phyloP scores from a whole-genome alignment of 2,113 vertebrate genomes.

The Sylvietta virens region DNA sequence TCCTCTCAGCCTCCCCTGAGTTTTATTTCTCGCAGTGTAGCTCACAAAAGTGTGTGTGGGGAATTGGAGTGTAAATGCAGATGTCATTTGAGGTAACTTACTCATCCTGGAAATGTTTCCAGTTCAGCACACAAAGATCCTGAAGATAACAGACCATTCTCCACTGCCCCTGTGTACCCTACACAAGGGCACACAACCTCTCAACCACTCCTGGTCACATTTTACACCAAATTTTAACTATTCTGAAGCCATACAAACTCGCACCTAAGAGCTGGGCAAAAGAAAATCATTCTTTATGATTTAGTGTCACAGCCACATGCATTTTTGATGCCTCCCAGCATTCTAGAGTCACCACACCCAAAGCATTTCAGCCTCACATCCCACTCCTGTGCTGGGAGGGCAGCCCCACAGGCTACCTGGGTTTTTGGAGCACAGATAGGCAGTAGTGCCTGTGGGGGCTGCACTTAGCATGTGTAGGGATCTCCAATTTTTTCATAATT shows the following conservation, averaged over 20 bases:
- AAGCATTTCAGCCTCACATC: background rate
- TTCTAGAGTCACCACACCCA: background rate
- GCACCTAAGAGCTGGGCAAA: background rate
- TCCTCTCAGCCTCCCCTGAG: background rate
- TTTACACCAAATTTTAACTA: background rate
- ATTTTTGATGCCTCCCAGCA: background rate
- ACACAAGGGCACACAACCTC: background rate
- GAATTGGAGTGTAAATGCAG: background rate
- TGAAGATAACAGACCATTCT: background rate
- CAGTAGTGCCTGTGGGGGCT: background rate
- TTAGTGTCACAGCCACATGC: background rate
- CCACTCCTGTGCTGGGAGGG: background rate
- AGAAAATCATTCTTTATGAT: background rate
- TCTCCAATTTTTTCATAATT: background rate
- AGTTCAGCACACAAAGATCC: background rate
- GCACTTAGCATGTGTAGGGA: background rate
- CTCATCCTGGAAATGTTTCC: background rate
- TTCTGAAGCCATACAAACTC: background rate
- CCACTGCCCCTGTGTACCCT: background rate
- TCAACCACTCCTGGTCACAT: background rate
- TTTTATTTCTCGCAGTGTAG: background rate
- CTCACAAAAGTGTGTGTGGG: background rate
- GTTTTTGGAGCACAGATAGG: background rate
- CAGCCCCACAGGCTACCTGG: background rate
- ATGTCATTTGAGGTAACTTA: background rate